A percentile compares a stretch with the other conserved stretches of the same genome.
Evolutionary conservation across 2,113 vertebrate genomes (phyloP).

Genomic region (Zosterops japonicus): DNA sequence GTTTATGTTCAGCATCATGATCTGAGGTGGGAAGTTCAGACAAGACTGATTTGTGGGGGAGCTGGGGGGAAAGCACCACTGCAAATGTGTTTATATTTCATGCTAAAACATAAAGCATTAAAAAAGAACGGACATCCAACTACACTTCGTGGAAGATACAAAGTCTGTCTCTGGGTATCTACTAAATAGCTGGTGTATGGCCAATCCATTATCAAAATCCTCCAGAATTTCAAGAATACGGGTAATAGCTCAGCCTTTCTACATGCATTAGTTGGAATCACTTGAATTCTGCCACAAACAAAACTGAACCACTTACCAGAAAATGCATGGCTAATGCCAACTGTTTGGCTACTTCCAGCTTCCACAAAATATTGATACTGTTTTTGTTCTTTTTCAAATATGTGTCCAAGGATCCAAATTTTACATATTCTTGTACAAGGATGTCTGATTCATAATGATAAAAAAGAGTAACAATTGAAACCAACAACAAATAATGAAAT

Average conservation of each 20-base stretch:
- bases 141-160: background rate
- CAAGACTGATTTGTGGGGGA: background rate
- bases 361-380: constrained; percentile 93
- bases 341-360: constrained; percentile 95
- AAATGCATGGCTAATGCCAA: constrained; percentile 96
- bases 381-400: constrained; percentile 93
- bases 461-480: background rate
- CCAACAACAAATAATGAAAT: background rate
- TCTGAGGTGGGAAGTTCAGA: background rate
- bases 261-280: background rate
- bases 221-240: background rate
- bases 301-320: constrained; percentile 81
- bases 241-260: background rate
- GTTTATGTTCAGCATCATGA: background rate
- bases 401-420: constrained; percentile 93
- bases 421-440: constrained; percentile 95
- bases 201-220: background rate
- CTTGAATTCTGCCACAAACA: background rate
- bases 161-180: background rate
- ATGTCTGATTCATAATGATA: constrained; percentile 83
- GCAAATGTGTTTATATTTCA: background rate
- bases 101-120: background rate
- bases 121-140: background rate
- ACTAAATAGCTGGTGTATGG: background rate
- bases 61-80: background rate